phyloP scores from a whole-genome alignment of 2,797 vertebrate species.

The Myoxocephalus aenaeus region DNA sequence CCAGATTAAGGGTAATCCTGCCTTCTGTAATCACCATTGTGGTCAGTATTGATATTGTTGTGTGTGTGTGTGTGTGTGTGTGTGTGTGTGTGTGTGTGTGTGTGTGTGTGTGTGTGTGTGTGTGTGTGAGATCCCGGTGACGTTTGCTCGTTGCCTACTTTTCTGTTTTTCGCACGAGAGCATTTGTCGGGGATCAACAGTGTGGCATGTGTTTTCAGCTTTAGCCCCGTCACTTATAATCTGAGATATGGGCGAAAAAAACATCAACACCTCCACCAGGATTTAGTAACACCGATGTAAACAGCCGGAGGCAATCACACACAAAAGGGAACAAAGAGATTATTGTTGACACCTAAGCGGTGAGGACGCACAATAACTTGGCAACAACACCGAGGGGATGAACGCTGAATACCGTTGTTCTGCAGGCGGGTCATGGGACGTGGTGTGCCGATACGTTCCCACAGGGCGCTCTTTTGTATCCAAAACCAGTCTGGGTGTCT shows the following conservation, averaged over 20 bases:
- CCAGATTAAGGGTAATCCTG: constrained; percentile 71
- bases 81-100: background rate
- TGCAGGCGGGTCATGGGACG: constrained; percentile 29
- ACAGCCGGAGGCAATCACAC: constrained; percentile 23
- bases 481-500: constrained; percentile 19
- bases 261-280: constrained; percentile 55
- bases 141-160: constrained; percentile 38
- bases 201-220: constrained; percentile 66
- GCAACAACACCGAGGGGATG: constrained; percentile 15
- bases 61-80: no score
- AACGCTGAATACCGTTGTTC: constrained; percentile 33
- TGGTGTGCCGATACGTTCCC: constrained; percentile 14
- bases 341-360: constrained; percentile 38
- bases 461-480: constrained; percentile 14
- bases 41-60: constrained; percentile 48
- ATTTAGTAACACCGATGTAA: constrained; percentile 38
- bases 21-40: constrained; percentile 63
- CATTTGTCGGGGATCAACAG: constrained; percentile 37
- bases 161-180: constrained; percentile 52
- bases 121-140: constrained; percentile 17
- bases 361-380: constrained; percentile 5
- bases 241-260: constrained; percentile 55
- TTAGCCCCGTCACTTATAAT: constrained; percentile 57
- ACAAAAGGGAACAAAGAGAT: constrained; percentile 42
- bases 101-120: constrained; percentile 10